Evolutionary conservation across 2,888 invertebrate genomes (phyloP).

Genomic region (Lysandra bellargus): DNA sequence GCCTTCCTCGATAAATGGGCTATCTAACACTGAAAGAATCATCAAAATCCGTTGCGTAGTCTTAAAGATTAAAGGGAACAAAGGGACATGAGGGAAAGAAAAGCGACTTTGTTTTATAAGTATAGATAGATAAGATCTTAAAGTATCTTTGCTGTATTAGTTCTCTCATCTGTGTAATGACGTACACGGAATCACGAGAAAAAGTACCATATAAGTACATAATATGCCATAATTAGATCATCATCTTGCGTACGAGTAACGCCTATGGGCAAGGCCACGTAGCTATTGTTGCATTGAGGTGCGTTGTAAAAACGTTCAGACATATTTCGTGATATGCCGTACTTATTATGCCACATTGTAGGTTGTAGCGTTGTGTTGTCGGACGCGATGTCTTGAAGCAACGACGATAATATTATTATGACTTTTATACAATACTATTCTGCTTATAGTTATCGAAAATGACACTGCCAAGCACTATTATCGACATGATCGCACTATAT

Average conservation of each 20-base stretch:
- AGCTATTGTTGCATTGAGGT: not conserved
- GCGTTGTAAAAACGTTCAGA: not conserved
- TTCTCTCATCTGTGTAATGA: not conserved
- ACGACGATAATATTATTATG: too few species aligned
- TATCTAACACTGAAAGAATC: too few species aligned
- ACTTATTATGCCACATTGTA: too few species aligned
- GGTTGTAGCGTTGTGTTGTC: too few species aligned
- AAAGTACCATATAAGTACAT: not conserved
- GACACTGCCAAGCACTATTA: not conserved
- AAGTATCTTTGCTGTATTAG: too few species aligned
- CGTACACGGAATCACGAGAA: not conserved
- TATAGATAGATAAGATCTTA: too few species aligned
- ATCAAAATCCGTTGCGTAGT: too few species aligned
- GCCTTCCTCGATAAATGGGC: too few species aligned
- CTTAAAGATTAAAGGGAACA: too few species aligned
- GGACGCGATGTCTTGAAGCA: not conserved
- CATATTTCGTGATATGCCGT: too few species aligned
- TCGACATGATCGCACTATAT: not conserved
- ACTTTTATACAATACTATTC: not conserved
- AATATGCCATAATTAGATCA: not conserved
- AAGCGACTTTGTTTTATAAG: too few species aligned
- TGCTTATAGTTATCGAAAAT: not conserved
- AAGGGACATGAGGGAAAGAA: too few species aligned
- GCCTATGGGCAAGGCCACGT: not conserved
- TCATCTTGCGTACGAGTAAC: not conserved